Percentiles rank a stretch among this genome's conserved stretches.
Conservation (phyloP, 2,888 invertebrate genomes). For the Coleophora flavipennella region DNA sequence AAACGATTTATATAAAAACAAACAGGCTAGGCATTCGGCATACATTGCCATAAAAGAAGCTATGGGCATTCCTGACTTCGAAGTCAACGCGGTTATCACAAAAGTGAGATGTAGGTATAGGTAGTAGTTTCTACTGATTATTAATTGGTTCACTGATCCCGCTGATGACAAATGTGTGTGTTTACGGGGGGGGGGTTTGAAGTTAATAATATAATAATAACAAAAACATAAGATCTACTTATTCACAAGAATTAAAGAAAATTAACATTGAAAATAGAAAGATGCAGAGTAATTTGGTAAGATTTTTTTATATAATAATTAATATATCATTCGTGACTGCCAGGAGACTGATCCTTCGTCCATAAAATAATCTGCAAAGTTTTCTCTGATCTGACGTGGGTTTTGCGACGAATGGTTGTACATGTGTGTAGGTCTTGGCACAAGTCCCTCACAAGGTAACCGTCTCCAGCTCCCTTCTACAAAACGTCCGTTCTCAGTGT, state of each 20-base stretch:
- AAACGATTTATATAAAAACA: conserved; percentile 9
- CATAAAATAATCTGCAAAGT: conserved; percentile 4
- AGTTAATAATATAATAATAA: too few relatives aligned
- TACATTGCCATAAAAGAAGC: conserved; percentile 11
- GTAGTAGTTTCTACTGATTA: neutral
- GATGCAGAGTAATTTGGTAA: conserved; percentile 6
- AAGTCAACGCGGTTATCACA: conserved; percentile 9
- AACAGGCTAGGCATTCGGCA: conserved; percentile 10
- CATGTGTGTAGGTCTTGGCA: conserved; percentile 1
- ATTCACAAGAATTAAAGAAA: conserved; percentile 9
- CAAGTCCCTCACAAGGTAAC: conserved; percentile 8
- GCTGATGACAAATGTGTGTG: neutral
- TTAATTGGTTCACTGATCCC: neutral
- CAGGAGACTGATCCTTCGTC: conserved; percentile 1
- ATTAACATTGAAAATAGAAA: conserved; percentile 5
- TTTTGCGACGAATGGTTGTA: neutral
- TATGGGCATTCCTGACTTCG: conserved; percentile 13
- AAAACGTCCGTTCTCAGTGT: conserved; percentile 2
- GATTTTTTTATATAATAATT: conserved; percentile 1
- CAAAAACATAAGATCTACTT: conserved; percentile 7
- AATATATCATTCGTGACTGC: conserved; percentile 1
- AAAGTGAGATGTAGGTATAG: conserved; percentile 7
- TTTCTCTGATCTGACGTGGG: neutral
- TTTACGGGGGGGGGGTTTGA: too few relatives aligned
- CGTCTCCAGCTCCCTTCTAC: conserved; percentile 7